Percentiles rank a stretch among this genome's conserved stretches.
These are phyloP conservation scores for Nannospalax galili DNA, from an alignment of 2,113 vertebrate species.

Conservation along the genomic window DNA sequence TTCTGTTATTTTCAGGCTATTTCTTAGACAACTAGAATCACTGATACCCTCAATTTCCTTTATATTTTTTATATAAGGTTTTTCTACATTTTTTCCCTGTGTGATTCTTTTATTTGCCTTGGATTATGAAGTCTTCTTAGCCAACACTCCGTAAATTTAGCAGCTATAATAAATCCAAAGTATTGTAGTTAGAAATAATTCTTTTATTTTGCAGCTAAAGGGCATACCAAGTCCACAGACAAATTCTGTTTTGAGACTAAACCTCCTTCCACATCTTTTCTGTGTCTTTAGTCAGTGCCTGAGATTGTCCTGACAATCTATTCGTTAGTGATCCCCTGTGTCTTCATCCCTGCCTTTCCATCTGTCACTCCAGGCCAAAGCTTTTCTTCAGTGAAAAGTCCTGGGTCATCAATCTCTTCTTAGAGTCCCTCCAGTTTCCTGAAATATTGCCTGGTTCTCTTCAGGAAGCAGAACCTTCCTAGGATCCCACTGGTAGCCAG, in stretches of 20 bases:
- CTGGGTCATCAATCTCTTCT: background rate
- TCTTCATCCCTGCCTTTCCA: background rate
- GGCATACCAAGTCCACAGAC: background rate
- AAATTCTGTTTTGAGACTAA: background rate
- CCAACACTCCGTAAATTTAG: background rate
- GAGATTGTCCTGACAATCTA: accelerated
- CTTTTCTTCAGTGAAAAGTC: no score
- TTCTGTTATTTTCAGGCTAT: background rate
- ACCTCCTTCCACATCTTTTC: accelerated
- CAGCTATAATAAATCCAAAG: background rate
- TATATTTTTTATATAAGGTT: background rate
- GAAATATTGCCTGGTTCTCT: background rate
- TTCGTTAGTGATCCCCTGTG: accelerated
- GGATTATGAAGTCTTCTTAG: background rate
- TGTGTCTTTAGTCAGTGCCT: background rate
- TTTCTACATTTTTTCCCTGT: background rate
- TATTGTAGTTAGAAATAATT: background rate
- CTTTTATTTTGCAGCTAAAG: background rate
- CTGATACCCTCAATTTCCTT: background rate
- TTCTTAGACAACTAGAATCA: background rate
- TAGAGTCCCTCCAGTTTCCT: background rate
- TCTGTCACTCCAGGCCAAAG: background rate
- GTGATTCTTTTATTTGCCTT: background rate
- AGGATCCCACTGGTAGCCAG: accelerated
- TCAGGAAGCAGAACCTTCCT: background rate